phyloP scores from a whole-genome alignment of 2,113 vertebrate species.

The Micromys minutus region DNA sequence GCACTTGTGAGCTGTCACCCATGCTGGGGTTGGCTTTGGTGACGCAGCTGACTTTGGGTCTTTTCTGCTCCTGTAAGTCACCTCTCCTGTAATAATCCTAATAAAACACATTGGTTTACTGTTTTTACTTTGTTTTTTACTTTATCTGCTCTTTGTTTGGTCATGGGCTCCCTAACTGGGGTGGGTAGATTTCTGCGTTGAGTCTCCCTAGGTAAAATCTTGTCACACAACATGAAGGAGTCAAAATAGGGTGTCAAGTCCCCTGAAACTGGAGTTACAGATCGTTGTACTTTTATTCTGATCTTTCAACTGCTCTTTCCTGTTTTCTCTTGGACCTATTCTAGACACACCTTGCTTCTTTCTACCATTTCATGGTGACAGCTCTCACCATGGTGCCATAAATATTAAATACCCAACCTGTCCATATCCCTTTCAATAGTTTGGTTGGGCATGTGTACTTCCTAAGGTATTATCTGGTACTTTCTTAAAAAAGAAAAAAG shows the following conservation, averaged over 20 bases:
- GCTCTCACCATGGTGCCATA: not conserved
- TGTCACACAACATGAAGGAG: not conserved
- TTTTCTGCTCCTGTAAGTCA: not conserved
- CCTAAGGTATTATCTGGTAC: not conserved
- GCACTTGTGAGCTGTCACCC: not conserved
- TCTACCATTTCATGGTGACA: not conserved
- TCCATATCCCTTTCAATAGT: not conserved
- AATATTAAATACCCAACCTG: too few species aligned
- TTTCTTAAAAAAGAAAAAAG: not conserved
- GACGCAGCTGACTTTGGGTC: not conserved
- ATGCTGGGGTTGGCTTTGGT: not conserved
- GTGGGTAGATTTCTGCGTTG: too few species aligned
- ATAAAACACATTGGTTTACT: not conserved
- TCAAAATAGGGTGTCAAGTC: not conserved
- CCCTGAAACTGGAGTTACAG: not conserved
- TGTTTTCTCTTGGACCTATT: not conserved
- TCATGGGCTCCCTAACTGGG: not conserved
- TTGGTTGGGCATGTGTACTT: not conserved
- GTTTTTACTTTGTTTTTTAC: not conserved
- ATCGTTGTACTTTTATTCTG: not conserved
- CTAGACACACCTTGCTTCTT: not conserved
- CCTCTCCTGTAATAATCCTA: not conserved
- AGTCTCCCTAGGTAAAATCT: not conserved
- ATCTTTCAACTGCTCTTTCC: not conserved
- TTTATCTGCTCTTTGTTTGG: not conserved